A percentile compares a stretch with the other conserved stretches of the same genome.
Evolutionary conservation across 1,140 invertebrate genomes (phyloP).

Genomic region (Tetramorium alpestre): DNA sequence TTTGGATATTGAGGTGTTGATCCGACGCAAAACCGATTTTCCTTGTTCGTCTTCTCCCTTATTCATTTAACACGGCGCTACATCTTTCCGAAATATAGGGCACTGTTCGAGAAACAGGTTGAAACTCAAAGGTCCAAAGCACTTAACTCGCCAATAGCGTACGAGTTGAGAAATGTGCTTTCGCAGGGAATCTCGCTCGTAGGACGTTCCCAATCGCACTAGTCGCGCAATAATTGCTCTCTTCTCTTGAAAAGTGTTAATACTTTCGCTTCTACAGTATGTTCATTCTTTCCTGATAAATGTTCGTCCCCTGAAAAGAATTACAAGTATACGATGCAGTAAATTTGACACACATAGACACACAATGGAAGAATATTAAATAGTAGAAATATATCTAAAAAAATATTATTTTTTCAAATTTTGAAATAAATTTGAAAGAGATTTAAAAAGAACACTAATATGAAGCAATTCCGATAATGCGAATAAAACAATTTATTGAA

Average conservation of each 20-base stretch:
- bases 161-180: conserved; percentile 34
- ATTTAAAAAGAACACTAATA: not conserved
- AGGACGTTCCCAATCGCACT: conserved; percentile 51
- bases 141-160: conserved; percentile 51
- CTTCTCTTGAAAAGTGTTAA: conserved; percentile 52
- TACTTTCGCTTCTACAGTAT: conserved; percentile 52
- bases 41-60: not conserved
- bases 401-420: not conserved
- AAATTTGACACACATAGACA: not conserved
- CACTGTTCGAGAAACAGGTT: conserved; percentile 36
- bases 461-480: no score
- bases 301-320: conserved; percentile 89
- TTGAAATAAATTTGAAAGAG: not conserved
- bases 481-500: no score
- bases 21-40: not conserved
- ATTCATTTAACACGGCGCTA: conserved; percentile 14
- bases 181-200: conserved; percentile 48
- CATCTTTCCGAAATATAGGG: conserved; percentile 20
- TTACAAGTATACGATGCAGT: conserved; percentile 27
- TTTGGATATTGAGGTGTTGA: not conserved
- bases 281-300: conserved; percentile 91
- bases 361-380: not conserved
- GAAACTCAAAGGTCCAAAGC: conserved; percentile 64
- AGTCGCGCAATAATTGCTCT: conserved; percentile 61
- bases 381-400: no score